phyloP scores from a whole-genome alignment of 1,140 invertebrate genomes.

The Penaeus indicus region DNA sequence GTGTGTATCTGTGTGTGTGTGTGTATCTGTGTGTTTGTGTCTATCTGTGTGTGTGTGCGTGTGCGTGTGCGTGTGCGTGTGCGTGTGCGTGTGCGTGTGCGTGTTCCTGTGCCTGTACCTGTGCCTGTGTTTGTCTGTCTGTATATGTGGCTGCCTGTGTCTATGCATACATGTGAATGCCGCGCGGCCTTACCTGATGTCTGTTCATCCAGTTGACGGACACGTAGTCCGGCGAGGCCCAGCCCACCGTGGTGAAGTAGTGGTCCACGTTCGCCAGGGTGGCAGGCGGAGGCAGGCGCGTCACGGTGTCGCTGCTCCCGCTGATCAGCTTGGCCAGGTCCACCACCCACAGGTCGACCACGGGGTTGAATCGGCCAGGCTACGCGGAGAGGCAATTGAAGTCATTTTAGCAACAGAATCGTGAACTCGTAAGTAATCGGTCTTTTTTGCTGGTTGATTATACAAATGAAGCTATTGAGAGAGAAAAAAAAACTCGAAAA shows the following conservation, averaged over 20 bases:
- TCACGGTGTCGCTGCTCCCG: conserved; percentile 63
- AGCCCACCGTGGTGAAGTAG: conserved; percentile 81
- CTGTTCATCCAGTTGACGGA: conserved; percentile 88
- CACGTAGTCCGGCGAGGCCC: conserved; percentile 80
- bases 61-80: no score
- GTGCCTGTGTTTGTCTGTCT: no score
- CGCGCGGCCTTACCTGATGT: conserved; percentile 78
- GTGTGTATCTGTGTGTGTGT: no score
- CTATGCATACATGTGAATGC: neutral
- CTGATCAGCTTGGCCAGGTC: conserved; percentile 76
- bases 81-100: neutral
- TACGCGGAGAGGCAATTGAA: conserved; percentile 69
- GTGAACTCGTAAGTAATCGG: neutral
- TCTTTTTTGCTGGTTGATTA: conserved; percentile 3
- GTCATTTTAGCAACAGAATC: neutral
- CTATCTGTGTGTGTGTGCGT: no score
- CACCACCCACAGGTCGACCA: conserved; percentile 79
- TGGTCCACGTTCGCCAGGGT: conserved; percentile 73
- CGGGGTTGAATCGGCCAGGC: conserved; percentile 84
- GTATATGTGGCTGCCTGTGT: neutral
- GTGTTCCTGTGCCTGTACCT: no score
- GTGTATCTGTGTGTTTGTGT: no score
- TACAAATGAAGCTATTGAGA: neutral
- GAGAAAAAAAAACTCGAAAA: neutral
- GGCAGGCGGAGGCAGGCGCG: conserved; percentile 67